Percentiles rank a stretch among this genome's conserved stretches.
phyloP scores from a whole-genome alignment of 2,888 invertebrate species.

The Scaptomyza caliginosa region DNA sequence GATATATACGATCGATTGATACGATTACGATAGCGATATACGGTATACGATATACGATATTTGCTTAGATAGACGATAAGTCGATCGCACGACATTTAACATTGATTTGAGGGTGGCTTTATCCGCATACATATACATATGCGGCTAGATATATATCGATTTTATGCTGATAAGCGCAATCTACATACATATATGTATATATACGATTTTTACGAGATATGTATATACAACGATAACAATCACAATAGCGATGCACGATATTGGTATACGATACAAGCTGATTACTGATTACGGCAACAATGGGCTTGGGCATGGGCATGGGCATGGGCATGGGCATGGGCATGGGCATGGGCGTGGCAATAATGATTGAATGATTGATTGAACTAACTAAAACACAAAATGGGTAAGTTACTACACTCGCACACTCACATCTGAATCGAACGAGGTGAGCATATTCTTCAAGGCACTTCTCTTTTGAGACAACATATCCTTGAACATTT shows the following conservation, averaged over 20 bases:
- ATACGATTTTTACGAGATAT: not conserved
- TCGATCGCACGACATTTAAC: constrained; percentile 14
- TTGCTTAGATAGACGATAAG: constrained; percentile 10
- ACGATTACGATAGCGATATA: constrained; percentile 17
- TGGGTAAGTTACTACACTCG: not conserved
- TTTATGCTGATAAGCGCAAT: constrained; percentile 19
- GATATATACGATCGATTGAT: constrained; percentile 27
- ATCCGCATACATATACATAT: constrained; percentile 24
- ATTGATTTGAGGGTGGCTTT: constrained; percentile 21
- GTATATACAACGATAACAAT: constrained; percentile 28
- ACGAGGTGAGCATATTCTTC: constrained; percentile 93
- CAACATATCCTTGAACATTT: constrained; percentile 97
- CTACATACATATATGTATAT: constrained; percentile 5
- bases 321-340: constrained; percentile 1
- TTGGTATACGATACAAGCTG: constrained; percentile 37
- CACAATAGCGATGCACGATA: constrained; percentile 42
- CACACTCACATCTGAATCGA: constrained; percentile 93
- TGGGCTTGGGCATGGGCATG: constrained; percentile 21
- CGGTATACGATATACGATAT: constrained; percentile 20
- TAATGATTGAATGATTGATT: constrained; percentile 14
- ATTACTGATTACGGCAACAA: constrained; percentile 24
- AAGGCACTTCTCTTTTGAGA: constrained; percentile 95
- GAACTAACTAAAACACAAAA: not conserved
- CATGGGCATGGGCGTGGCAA: constrained; percentile 10
- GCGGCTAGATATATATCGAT: constrained; percentile 22